Base-by-base conservation (phyloP, 2,888 invertebrate species). In the Metalampra italica region DNA sequence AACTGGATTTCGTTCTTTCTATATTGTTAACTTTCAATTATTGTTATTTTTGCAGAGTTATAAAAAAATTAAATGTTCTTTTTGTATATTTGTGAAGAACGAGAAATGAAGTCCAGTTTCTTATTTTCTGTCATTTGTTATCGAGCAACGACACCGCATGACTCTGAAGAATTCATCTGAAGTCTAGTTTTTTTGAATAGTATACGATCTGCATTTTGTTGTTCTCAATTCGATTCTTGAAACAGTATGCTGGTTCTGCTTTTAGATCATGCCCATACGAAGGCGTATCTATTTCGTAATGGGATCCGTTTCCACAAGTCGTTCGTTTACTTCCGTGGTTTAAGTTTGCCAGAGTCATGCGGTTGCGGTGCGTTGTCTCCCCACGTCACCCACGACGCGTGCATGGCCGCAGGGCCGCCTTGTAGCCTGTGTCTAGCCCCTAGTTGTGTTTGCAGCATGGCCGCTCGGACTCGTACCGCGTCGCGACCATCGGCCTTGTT, bases 401-500 rank as follows among this genome's bases (percentile, higher is more conserved):
- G 88, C 89, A 88, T 87, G 78, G 85, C 78, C 73, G 63, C 83
- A 82, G 76, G 81, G 82, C 80, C 82, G 81, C 85, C 85, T 81
- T 68, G 86, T 87, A 88, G 87, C 82, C 76, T 80, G 81, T 88
- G 83, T 88, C 83, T 89, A 89, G 88, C 87, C 79, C 86, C 81
- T 88, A 89, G 89, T 89, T 90, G 82, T 90, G 82, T 87, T 92
- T 92, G 74, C 94, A 96, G 96, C 96, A 96, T 94, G 96, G 96
- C 91, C 95, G 97, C 84, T 93, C 96, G 85, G 98, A 98, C 92
- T 98, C 98, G 86, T 98, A 98, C 92, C 94, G 98, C 87, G 96
- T 96, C 92, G 98, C 98, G 72, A 98, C 98, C 82, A 95, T 97
- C 87, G 95, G 96, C 70, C 92, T 94, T 90, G 91, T 95, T 90